Percentiles rank a stretch among this genome's conserved stretches.
Evolutionary conservation across 2,888 invertebrate genomes (phyloP).

Genomic region (Myopa tessellatipennis): DNA sequence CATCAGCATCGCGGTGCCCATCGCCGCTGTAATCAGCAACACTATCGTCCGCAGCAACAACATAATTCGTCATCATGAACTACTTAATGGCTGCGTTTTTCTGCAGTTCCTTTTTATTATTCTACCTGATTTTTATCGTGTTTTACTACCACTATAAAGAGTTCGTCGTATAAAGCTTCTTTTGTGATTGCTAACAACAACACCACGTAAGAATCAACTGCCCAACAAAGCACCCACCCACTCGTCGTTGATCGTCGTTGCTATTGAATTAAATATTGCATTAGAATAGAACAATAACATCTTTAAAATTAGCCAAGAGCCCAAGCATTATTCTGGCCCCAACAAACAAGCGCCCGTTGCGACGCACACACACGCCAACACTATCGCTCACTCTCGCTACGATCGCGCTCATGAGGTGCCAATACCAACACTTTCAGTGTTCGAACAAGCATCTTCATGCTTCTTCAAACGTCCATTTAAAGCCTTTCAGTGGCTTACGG

Average conservation of each 20-base stretch:
- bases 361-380: slow-evolving; percentile 3
- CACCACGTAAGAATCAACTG: neutral
- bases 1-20: no score
- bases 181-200: neutral
- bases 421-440: neutral
- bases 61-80: slow-evolving; percentile 41
- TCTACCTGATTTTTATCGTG: slow-evolving; percentile 57
- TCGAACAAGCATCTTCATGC: neutral
- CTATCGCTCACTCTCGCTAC: neutral
- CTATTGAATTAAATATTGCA: neutral
- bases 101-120: slow-evolving; percentile 54
- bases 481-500: slow-evolving; percentile 7
- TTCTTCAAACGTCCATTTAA: slow-evolving; percentile 12
- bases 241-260: slow-evolving; percentile 6
- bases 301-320: slow-evolving; percentile 37
- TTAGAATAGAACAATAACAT: slow-evolving; percentile 27
- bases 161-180: slow-evolving; percentile 47
- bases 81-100: slow-evolving; percentile 54
- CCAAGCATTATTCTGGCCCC: slow-evolving; percentile 27
- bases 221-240: slow-evolving; percentile 27
- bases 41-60: slow-evolving; percentile 11
- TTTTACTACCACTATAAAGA: slow-evolving; percentile 60
- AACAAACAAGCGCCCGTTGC: neutral
- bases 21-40: neutral
- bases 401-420: neutral